Evolutionary conservation across 2,888 invertebrate species (phyloP).

Genomic region (Acrobasis suavella): DNA sequence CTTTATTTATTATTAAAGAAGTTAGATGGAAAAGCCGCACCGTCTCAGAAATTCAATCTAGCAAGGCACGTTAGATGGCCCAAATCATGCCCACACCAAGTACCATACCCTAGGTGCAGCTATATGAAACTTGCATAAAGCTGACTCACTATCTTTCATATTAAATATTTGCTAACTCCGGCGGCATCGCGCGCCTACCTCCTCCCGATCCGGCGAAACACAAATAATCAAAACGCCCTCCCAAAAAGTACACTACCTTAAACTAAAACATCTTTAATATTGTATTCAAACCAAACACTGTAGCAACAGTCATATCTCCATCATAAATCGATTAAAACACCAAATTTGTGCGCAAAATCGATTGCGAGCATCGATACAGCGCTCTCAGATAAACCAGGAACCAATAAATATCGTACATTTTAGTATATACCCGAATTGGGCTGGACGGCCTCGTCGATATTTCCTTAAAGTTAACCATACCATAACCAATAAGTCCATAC

Average conservation of each 20-base stretch:
- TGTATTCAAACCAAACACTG: constrained; percentile 36
- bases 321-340: constrained; percentile 50
- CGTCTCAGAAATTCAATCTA: too few relatives aligned
- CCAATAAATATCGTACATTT: constrained; percentile 71
- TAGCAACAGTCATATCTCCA: constrained; percentile 41
- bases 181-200: constrained; percentile 17
- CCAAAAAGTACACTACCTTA: constrained; percentile 22
- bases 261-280: constrained; percentile 26
- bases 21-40: too few relatives aligned
- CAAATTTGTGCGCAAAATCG: constrained; percentile 46
- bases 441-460: constrained; percentile 59
- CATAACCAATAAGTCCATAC: constrained; percentile 54
- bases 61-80: too few relatives aligned
- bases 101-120: not conserved
- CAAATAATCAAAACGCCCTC: constrained; percentile 22
- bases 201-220: constrained; percentile 6
- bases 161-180: constrained; percentile 1
- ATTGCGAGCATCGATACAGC: constrained; percentile 41
- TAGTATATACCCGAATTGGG: constrained; percentile 57
- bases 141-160: not conserved
- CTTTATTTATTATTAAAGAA: too few relatives aligned
- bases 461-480: constrained; percentile 67
- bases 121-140: not conserved
- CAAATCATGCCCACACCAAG: too few relatives aligned
- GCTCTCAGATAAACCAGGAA: constrained; percentile 58